A percentile compares a stretch with the other conserved stretches of the same genome.
phyloP scores from a whole-genome alignment of 2,797 vertebrate species.

The Urophycis tenuis region DNA sequence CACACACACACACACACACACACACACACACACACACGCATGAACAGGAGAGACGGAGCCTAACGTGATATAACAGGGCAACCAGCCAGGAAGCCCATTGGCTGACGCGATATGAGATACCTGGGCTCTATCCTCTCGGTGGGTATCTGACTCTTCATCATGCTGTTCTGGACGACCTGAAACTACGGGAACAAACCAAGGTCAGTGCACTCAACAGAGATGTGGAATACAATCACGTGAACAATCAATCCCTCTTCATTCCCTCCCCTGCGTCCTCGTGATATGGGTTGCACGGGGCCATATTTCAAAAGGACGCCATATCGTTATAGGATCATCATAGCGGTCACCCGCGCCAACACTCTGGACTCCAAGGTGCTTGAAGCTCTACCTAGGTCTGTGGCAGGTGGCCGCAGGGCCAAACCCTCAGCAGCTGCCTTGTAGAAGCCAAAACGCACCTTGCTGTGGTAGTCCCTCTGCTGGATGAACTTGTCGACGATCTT shows the following conservation, averaged over 20 bases:
- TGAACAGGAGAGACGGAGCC: not conserved
- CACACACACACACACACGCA: not conserved
- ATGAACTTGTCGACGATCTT: slow-evolving; percentile 93
- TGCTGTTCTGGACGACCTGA: slow-evolving; percentile 88
- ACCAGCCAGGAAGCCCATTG: not conserved
- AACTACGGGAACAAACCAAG: slow-evolving; percentile 71
- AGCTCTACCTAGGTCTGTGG: not conserved
- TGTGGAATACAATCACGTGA: slow-evolving; percentile 32
- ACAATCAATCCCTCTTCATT: not conserved
- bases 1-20: too few relatives aligned
- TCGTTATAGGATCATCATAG: not conserved
- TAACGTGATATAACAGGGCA: not conserved
- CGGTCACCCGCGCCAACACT: not conserved
- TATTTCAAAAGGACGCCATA: not conserved
- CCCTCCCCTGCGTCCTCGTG: not conserved
- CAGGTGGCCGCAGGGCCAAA: too few relatives aligned
- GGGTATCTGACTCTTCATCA: slow-evolving; percentile 80
- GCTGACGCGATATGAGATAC: slow-evolving; percentile 52
- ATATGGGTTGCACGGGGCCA: not conserved
- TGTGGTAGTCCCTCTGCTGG: slow-evolving; percentile 87
- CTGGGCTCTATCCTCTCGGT: slow-evolving; percentile 89
- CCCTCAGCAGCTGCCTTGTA: too few relatives aligned
- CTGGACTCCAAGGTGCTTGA: not conserved
- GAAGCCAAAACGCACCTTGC: too few relatives aligned
- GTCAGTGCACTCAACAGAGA: slow-evolving; percentile 5